phyloP scores from a whole-genome alignment of 2,113 vertebrate genomes.

The Hemiscyllium ocellatum region DNA sequence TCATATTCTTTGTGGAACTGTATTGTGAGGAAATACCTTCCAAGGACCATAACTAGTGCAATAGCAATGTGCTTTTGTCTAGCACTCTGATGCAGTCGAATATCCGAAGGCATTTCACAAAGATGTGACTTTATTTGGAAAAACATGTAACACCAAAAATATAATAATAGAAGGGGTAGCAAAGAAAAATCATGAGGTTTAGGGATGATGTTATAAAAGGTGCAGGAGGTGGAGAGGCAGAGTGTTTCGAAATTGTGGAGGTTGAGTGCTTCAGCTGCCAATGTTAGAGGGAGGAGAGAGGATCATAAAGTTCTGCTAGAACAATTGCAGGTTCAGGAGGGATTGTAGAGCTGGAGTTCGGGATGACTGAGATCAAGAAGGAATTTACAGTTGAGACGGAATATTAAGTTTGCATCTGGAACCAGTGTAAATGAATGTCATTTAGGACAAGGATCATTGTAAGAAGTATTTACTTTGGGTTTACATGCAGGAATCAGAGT shows the following conservation, averaged over 20 bases:
- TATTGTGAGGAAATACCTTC: too few species aligned
- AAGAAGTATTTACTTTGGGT: not conserved
- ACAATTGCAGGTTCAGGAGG: not conserved
- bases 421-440: not conserved
- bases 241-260: not conserved
- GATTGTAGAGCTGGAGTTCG: not conserved
- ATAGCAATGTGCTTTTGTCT: too few species aligned
- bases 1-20: too few species aligned
- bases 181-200: not conserved
- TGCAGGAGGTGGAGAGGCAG: not conserved
- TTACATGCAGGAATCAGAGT: not conserved
- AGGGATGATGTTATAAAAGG: not conserved
- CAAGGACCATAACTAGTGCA: too few species aligned
- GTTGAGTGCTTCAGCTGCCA: not conserved
- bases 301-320: not conserved
- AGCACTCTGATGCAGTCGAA: too few species aligned
- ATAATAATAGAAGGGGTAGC: not conserved
- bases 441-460: not conserved
- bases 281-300: not conserved
- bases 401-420: not conserved
- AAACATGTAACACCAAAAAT: too few species aligned
- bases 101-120: too few species aligned
- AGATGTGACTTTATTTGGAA: too few species aligned
- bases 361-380: not conserved
- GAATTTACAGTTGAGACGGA: not conserved